phyloP scores from a whole-genome alignment of 2,888 invertebrate species.

The Synanthedon myopaeformis region DNA sequence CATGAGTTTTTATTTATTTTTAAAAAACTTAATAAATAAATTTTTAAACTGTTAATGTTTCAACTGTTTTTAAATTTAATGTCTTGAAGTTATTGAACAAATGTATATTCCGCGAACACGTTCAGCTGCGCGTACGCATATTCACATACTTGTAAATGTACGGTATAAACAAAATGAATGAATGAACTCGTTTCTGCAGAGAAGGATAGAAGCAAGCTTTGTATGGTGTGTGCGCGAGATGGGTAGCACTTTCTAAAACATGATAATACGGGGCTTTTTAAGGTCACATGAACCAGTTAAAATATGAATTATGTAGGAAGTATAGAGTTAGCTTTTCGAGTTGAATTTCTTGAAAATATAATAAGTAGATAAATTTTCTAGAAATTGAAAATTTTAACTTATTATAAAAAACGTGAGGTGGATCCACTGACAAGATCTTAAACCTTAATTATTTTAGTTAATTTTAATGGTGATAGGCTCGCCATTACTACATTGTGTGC shows the following conservation, averaged over 20 bases:
- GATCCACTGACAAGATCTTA: too few species aligned
- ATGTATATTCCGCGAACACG: background rate
- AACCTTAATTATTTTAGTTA: too few species aligned
- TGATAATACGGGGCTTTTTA: slow-evolving; percentile 38
- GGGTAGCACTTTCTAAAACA: slow-evolving; percentile 57
- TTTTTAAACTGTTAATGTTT: background rate
- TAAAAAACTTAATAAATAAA: background rate
- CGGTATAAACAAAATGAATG: slow-evolving; percentile 18
- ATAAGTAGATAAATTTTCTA: too few species aligned
- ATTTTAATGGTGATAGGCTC: too few species aligned
- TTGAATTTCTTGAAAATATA: too few species aligned
- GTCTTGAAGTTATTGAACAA: background rate
- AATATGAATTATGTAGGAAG: background rate
- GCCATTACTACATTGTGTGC: too few species aligned
- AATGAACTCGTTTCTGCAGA: slow-evolving; percentile 13
- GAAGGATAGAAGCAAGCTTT: slow-evolving; percentile 15
- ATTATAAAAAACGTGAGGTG: too few species aligned
- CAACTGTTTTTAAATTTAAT: too few species aligned
- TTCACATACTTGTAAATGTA: background rate
- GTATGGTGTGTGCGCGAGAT: slow-evolving; percentile 15
- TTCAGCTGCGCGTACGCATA: background rate
- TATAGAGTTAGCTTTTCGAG: background rate
- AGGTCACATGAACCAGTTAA: slow-evolving; percentile 50
- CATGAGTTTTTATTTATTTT: too few species aligned
- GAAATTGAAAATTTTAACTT: too few species aligned